These are phyloP conservation scores for Crossocerus cetratus DNA, from an alignment of 2,888 invertebrate species.

Conservation along the genomic window DNA sequence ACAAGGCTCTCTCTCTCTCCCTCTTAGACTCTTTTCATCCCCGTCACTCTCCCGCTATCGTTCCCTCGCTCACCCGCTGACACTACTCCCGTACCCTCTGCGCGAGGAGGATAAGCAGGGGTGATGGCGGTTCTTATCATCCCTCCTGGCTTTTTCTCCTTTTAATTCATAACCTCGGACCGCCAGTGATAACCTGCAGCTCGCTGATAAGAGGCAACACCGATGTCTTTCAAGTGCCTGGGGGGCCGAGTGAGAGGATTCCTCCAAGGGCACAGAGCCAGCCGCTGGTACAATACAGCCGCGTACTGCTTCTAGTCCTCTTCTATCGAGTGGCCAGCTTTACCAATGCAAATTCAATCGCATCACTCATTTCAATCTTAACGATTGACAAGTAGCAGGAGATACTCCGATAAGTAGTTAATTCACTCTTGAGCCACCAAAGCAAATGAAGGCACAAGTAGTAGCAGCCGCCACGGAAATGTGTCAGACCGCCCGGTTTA, in stretches of 20 bases:
- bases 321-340: too few relatives aligned
- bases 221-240: conserved; percentile 33
- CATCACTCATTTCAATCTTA: too few relatives aligned
- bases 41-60: conserved; percentile 33
- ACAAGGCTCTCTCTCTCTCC: conserved; percentile 7
- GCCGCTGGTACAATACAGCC: too few relatives aligned
- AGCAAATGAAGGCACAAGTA: too few relatives aligned
- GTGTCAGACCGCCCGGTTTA: conserved; percentile 42
- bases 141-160: conserved; percentile 29
- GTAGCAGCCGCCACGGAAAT: conserved; percentile 36
- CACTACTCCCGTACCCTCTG: conserved; percentile 22
- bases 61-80: not conserved
- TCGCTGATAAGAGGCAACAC: conserved; percentile 48
- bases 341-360: too few relatives aligned
- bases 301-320: too few relatives aligned
- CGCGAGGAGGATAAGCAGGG: conserved; percentile 44
- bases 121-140: conserved; percentile 46
- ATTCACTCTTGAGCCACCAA: not conserved
- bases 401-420: conserved; percentile 15
- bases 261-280: too few relatives aligned
- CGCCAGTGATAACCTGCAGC: conserved; percentile 55
- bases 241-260: conserved; percentile 16
- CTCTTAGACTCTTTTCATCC: conserved; percentile 16
- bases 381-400: too few relatives aligned
- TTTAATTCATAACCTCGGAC: conserved; percentile 59